A percentile compares a stretch with the other conserved stretches of the same genome.
These are phyloP conservation scores for Geotrupes spiniger DNA, from an alignment of 2,888 invertebrate genomes.

Conservation along the genomic window DNA sequence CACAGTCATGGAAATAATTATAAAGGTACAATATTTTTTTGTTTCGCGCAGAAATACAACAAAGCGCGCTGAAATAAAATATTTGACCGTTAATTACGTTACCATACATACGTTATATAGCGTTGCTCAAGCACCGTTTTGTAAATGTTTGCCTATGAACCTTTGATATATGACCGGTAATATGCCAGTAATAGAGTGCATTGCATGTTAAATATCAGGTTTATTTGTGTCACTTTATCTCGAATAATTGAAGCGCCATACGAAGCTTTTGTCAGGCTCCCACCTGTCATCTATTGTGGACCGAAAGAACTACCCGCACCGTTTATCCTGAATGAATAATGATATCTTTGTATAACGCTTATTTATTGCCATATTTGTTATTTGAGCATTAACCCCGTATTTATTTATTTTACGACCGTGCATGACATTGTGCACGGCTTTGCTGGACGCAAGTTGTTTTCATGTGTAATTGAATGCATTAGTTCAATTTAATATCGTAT, in stretches of 20 bases:
- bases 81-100: too few species aligned
- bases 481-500: too few species aligned
- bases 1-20: too few species aligned
- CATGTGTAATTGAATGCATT: too few species aligned
- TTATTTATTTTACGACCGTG: neutral
- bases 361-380: slow-evolving; percentile 7
- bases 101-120: too few species aligned
- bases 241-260: slow-evolving; percentile 17
- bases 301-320: slow-evolving; percentile 5
- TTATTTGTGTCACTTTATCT: slow-evolving; percentile 23
- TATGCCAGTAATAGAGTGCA: slow-evolving; percentile 17
- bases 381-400: slow-evolving; percentile 1
- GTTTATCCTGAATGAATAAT: slow-evolving; percentile 4
- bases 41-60: too few species aligned
- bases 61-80: too few species aligned
- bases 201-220: slow-evolving; percentile 18
- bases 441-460: too few species aligned
- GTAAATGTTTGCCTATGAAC: neutral
- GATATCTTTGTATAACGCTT: slow-evolving; percentile 4
- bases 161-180: slow-evolving; percentile 14
- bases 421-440: too few species aligned
- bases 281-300: slow-evolving; percentile 23
- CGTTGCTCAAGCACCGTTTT: too few species aligned
- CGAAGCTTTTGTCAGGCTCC: slow-evolving; percentile 15
- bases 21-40: too few species aligned